A percentile compares a stretch with the other conserved stretches of the same genome.
These are phyloP conservation scores for Holacanthus passer DNA, from an alignment of 2,113 vertebrate species.

Conservation along the genomic window DNA sequence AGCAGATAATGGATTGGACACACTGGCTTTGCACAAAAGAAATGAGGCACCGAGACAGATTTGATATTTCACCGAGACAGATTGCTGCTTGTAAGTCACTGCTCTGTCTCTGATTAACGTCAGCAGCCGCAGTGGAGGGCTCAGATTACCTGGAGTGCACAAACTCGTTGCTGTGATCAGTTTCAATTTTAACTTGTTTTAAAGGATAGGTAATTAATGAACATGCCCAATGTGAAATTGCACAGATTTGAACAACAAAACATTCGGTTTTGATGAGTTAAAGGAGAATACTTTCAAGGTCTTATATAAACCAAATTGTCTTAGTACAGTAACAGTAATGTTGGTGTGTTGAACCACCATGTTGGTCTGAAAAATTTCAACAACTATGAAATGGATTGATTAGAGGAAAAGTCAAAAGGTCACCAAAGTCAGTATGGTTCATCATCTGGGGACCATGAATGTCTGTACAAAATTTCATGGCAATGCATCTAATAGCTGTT, in stretches of 20 bases:
- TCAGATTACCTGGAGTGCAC: background rate
- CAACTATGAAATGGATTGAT: background rate
- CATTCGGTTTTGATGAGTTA: no score
- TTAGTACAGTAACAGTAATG: no score
- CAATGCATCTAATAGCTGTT: no score
- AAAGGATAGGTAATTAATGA: background rate
- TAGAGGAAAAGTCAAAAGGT: background rate
- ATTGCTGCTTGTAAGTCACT: background rate
- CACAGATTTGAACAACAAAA: background rate
- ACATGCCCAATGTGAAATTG: background rate
- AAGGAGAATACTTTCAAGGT: no score
- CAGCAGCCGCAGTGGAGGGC: background rate
- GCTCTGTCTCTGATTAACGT: constrained; percentile 16
- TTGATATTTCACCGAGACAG: constrained; percentile 18
- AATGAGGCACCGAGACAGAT: constrained; percentile 19
- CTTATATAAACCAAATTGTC: no score
- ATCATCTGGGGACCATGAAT: background rate
- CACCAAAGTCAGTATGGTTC: no score
- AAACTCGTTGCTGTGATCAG: background rate
- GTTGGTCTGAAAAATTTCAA: background rate
- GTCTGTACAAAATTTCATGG: background rate
- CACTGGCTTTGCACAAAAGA: constrained; percentile 22
- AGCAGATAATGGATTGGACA: constrained; percentile 44
- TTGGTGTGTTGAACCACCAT: no score
- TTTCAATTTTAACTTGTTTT: background rate